A percentile compares a stretch with the other conserved stretches of the same genome.
These are phyloP conservation scores for Operophtera brumata DNA, from an alignment of 2,888 invertebrate species.

Conservation along the genomic window DNA sequence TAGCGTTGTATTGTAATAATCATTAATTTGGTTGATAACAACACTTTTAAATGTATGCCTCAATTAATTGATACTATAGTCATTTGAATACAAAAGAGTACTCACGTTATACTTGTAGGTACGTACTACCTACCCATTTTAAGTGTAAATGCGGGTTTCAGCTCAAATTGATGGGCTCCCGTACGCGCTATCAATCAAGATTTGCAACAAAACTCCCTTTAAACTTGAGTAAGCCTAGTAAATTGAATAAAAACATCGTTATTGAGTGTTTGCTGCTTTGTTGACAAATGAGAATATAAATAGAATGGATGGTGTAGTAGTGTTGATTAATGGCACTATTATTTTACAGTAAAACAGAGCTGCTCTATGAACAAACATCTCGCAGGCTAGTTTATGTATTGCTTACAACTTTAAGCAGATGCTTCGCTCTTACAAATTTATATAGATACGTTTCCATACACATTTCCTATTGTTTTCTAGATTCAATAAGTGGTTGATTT, in stretches of 20 bases:
- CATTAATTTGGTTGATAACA: no score
- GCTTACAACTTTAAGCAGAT: no score
- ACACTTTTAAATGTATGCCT: no score
- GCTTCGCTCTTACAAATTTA: no score
- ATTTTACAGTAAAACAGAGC: not conserved
- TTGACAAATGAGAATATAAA: constrained; percentile 29
- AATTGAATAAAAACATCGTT: constrained; percentile 67
- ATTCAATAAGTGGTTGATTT: no score
- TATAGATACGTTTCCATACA: no score
- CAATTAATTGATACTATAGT: not conserved
- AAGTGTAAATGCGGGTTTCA: constrained; percentile 62
- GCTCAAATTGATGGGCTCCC: constrained; percentile 62
- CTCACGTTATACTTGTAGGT: constrained; percentile 33
- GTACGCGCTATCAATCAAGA: constrained; percentile 73
- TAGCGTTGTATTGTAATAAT: no score
- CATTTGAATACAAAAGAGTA: constrained; percentile 20
- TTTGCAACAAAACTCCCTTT: constrained; percentile 60
- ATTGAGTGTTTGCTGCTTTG: constrained; percentile 30
- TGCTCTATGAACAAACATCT: not conserved
- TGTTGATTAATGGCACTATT: constrained; percentile 5
- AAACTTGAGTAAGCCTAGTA: constrained; percentile 57
- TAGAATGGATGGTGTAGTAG: constrained; percentile 15
- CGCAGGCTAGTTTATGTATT: no score
- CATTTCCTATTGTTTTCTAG: no score
- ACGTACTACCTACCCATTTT: no score